Percentiles rank a stretch among this genome's conserved stretches.
phyloP scores from a whole-genome alignment of 1,140 invertebrate species.

The Heliconius eleuchia region DNA sequence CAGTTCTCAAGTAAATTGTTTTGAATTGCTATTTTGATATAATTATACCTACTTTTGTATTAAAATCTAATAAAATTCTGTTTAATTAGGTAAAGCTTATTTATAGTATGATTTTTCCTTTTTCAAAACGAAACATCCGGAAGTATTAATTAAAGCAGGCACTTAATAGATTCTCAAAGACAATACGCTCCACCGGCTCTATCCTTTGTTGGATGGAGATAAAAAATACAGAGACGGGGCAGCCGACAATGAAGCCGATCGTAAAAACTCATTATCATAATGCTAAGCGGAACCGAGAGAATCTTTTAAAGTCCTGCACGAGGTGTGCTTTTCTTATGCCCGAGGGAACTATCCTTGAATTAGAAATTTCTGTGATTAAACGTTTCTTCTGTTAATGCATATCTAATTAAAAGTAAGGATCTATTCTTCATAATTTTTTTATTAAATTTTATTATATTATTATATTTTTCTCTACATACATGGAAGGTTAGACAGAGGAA shows the following conservation, averaged over 20 bases:
- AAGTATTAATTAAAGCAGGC: slow-evolving; percentile 23
- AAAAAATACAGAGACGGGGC: slow-evolving; percentile 14
- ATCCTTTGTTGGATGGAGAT: slow-evolving; percentile 19
- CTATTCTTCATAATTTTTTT: too few relatives aligned
- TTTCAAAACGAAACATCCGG: not conserved
- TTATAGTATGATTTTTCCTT: not conserved
- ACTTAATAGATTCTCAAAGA: slow-evolving; percentile 26
- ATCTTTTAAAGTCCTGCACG: not conserved
- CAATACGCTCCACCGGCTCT: not conserved
- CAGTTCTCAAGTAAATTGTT: too few relatives aligned
- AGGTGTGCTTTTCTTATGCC: not conserved
- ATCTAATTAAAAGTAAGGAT: not conserved
- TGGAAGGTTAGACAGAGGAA: too few relatives aligned
- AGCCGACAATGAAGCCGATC: not conserved
- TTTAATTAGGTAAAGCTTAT: not conserved
- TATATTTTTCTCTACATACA: too few relatives aligned
- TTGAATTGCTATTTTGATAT: too few relatives aligned
- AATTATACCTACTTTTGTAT: too few relatives aligned
- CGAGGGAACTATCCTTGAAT: not conserved
- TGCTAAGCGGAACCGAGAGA: slow-evolving; percentile 5
- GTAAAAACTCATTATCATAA: slow-evolving; percentile 25
- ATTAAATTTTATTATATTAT: too few relatives aligned
- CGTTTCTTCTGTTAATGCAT: not conserved
- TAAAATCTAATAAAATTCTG: too few relatives aligned
- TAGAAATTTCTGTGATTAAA: not conserved